These are phyloP conservation scores for Daktulosphaira vitifoliae DNA, from an alignment of 1,140 invertebrate genomes.

Conservation along the genomic window DNA sequence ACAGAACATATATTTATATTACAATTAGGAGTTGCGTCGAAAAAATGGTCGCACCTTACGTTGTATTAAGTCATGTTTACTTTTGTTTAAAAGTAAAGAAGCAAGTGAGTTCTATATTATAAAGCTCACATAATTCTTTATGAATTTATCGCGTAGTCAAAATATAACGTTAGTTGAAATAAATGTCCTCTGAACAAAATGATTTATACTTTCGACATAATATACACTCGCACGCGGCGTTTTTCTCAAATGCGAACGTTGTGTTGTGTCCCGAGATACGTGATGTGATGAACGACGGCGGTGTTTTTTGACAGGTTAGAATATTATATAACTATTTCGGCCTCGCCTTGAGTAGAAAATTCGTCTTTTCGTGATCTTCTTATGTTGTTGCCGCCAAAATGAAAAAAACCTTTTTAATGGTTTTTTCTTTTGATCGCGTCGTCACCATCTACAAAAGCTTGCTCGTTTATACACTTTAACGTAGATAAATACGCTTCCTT, in stretches of 20 bases:
- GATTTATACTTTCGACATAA: constrained; percentile 1
- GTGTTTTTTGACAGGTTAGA: neutral
- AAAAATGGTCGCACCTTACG: too few relatives aligned
- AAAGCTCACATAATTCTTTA: neutral
- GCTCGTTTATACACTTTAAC: too few relatives aligned
- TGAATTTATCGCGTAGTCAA: constrained; percentile 4
- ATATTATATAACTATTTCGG: constrained; percentile 7
- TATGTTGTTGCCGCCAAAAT: neutral
- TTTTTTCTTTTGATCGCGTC: too few relatives aligned
- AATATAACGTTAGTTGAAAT: constrained; percentile 13
- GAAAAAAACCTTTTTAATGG: too few relatives aligned
- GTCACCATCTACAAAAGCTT: too few relatives aligned
- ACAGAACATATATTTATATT: too few relatives aligned
- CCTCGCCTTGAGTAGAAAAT: neutral
- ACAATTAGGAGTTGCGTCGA: too few relatives aligned
- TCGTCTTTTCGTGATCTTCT: neutral
- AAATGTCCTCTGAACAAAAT: neutral
- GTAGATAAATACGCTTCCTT: too few relatives aligned
- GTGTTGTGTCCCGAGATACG: neutral
- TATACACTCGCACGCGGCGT: neutral
- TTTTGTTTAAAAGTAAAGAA: too few relatives aligned
- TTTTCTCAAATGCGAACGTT: neutral
- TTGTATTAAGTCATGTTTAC: too few relatives aligned
- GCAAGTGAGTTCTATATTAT: too few relatives aligned
- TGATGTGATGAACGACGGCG: constrained; percentile 26